These are phyloP conservation scores for Lycaena phlaeas DNA, from an alignment of 2,888 invertebrate genomes.

Conservation along the genomic window DNA sequence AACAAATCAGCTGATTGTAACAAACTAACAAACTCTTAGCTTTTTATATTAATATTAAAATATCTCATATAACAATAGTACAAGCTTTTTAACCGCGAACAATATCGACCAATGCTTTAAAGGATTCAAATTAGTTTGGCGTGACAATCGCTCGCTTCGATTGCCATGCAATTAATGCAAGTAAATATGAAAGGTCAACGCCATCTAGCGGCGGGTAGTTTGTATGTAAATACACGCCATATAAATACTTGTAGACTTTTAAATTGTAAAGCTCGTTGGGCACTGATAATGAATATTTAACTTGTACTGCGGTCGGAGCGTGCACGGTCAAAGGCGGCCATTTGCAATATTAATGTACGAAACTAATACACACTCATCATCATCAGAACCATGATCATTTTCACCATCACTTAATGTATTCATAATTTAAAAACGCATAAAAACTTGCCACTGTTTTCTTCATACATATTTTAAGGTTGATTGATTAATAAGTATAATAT, in stretches of 20 bases:
- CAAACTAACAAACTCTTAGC: too few species aligned
- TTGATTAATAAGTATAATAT: too few species aligned
- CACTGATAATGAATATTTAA: conserved; percentile 5
- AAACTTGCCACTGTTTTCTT: too few species aligned
- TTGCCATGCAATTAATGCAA: conserved; percentile 3
- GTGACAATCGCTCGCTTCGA: background rate
- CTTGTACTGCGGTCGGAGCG: background rate
- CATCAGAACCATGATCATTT: too few species aligned
- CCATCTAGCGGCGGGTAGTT: background rate
- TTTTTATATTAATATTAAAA: background rate
- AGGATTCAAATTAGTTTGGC: too few species aligned
- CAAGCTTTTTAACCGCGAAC: too few species aligned
- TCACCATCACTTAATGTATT: too few species aligned
- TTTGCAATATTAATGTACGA: conserved; percentile 1
- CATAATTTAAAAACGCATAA: too few species aligned
- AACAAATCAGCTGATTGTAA: too few species aligned
- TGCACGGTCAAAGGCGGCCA: background rate
- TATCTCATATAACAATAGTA: too few species aligned
- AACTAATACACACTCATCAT: conserved; percentile 5
- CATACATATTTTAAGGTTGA: too few species aligned
- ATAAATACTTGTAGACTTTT: conserved; percentile 1
- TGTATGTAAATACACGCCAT: background rate
- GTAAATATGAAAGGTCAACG: background rate
- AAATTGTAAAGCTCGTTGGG: conserved; percentile 3
- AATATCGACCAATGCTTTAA: too few species aligned